Percentiles rank a stretch among this genome's conserved stretches.
Evolutionary conservation across 2,797 vertebrate species (phyloP).

Genomic region (Danio jaintianensis): DNA sequence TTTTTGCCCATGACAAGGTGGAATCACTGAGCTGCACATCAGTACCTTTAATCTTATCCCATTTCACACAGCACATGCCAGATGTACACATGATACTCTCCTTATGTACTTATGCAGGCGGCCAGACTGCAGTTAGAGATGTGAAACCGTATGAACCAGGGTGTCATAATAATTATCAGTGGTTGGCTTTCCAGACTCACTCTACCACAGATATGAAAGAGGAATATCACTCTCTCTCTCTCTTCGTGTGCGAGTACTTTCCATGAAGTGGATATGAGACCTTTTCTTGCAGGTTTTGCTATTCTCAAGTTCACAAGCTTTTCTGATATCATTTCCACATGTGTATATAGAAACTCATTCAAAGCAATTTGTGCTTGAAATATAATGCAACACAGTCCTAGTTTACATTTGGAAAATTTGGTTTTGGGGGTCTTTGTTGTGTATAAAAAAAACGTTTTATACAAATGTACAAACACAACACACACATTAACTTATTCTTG

Average conservation of each 20-base stretch:
- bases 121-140: constrained; percentile 28
- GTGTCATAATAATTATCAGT: constrained; percentile 28
- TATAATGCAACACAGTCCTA: neutral
- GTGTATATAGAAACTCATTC: neutral
- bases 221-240: neutral
- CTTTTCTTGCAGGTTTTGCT: neutral
- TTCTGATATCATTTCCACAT: neutral
- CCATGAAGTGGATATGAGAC: too few species aligned
- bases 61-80: constrained; percentile 41
- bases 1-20: constrained; percentile 1
- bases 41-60: constrained; percentile 12
- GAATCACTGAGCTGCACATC: neutral
- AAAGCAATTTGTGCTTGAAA: neutral
- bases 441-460: too few species aligned
- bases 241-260: too few species aligned
- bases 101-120: constrained; percentile 18
- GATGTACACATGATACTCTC: constrained; percentile 13
- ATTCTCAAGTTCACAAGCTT: neutral
- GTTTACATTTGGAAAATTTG: too few species aligned
- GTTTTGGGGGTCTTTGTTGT: too few species aligned
- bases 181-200: neutral
- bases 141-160: neutral
- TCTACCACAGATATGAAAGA: neutral
- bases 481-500: too few species aligned
- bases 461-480: too few species aligned